Evolutionary conservation across 2,797 vertebrate genomes (phyloP), one percentile per base, ranked within the genome.

Genomic region (Syndactyla subalaris): DNA sequence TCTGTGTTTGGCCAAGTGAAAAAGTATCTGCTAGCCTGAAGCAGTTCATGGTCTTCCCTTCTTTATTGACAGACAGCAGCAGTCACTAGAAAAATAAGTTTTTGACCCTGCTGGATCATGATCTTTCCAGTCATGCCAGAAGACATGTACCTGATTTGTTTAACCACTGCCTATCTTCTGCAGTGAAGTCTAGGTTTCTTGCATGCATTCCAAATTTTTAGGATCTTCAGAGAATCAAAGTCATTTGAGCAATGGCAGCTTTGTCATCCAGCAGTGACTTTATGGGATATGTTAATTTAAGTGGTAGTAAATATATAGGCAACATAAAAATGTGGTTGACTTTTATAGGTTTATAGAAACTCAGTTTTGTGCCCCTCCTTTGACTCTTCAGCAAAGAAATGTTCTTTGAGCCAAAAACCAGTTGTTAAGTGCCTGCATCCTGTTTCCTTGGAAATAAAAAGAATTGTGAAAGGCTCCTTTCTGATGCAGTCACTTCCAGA

Each of bases 61-160:
- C 59, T 74, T 93, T 90, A 87, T 96, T 97, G 93, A 92, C 96
- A 97, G 96, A 95, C 96, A 97, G 97, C 96, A 97, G 96, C 95
- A 93, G 92, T 97, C 89, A 95, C 93, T 96, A 96, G 96, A 96
- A 97, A 95, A 96, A 94, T 43, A 93, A 89, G 23, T 21, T 96
- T 95, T 94, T 90, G 39, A 93, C 95, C 95, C 95, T 97, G 95
- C 97, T 98, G 97, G 97, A 98, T 98, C 97, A 97, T 96, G 95
- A 61, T 81, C 54, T 96, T 72, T 92, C 73, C 46, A 88, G 79
- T 95, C 36, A 38, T 59, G 43, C 43, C 46, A 48, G 82, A 74
- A 68, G 54, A 62, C 6, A 1, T 10, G n/a, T 74, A 23, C 75
- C 52, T 86, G 11, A 32, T 71, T 94, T 88, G 34, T 21, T 68